Evolutionary conservation across 2,888 invertebrate species (phyloP), one percentile per base, ranked within the genome.

Genomic region (Melanophora roralis): DNA sequence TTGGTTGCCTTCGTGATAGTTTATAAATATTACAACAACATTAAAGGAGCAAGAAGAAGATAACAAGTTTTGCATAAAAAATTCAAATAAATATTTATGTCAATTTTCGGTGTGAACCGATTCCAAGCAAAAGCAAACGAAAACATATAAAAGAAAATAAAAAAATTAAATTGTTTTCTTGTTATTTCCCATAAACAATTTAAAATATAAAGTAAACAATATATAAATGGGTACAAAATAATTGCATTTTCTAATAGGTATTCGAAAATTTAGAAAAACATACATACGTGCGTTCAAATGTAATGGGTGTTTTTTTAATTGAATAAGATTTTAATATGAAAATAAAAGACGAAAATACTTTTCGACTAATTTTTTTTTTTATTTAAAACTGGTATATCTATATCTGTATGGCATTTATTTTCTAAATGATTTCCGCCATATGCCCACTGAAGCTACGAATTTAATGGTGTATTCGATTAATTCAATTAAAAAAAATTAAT

Each of bases 171-270:
- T 27, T 14, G 64, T 65, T 53, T 23, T 40, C 21, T 51, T 51
- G 53, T 65, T 51, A 51, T 51, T 65, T 53, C 12, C 9, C 23
- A 53, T 14, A 16, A 45, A 45, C 36, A 51, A 51, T 6, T 5
- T 5, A 27, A 27, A 3, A 27, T 27, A 27, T 27, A 27, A 11
- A 32, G 8, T 2, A 51, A 23, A 6, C 11, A 1, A 47, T 21
- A 23, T 8, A 32, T 40, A 72, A 72, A 53, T 74, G 40, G 74
- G 74, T 74, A 67, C 67, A 67, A 60, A 34, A 16, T 51, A 74
- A 74, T 74, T 74, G 59, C 67, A 67, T 67, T 67, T 65, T n/a
- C 59, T 57, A 34, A 34, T 6, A 62, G 32, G n/a, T 23, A 3
- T 55, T 45, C 38, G 12, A 3, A 47, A 27, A 57, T n/a, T n/a